phyloP scores from a whole-genome alignment of 2,113 vertebrate species.

The Aegotheles bennettii region DNA sequence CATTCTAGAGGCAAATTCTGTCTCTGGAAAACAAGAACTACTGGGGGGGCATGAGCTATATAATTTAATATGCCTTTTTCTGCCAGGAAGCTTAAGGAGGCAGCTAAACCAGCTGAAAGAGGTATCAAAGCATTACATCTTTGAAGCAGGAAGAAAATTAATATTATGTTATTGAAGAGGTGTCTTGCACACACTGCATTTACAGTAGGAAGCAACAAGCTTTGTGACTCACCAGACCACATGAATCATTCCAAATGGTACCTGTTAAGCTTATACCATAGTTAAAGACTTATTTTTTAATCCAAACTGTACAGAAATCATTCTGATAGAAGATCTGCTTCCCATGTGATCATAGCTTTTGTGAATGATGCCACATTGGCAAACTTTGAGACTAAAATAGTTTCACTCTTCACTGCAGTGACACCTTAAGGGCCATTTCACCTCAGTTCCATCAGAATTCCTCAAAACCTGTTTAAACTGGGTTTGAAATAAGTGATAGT shows the following conservation, averaged over 20 bases:
- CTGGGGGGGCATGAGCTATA: not conserved
- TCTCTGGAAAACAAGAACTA: not conserved
- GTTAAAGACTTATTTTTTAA: not conserved
- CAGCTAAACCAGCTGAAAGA: not conserved
- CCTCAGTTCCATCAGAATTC: not conserved
- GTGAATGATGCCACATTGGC: not conserved
- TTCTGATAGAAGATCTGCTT: not conserved
- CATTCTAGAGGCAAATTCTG: not conserved
- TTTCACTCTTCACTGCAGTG: not conserved
- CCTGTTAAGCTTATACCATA: not conserved
- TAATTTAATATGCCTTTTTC: not conserved
- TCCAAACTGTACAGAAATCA: not conserved
- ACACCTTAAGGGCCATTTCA: not conserved
- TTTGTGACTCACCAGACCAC: not conserved
- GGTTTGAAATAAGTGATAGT: not conserved
- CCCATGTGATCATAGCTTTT: not conserved
- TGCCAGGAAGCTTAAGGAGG: not conserved
- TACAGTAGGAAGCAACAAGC: not conserved
- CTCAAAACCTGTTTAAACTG: not conserved
- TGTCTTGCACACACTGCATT: not conserved
- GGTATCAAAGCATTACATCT: not conserved
- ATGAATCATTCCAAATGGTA: not conserved
- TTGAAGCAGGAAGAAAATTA: not conserved
- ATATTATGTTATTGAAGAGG: not conserved
- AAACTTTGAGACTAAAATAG: not conserved